Conservation (phyloP, 2,113 vertebrate species). For the Equus quagga region DNA sequence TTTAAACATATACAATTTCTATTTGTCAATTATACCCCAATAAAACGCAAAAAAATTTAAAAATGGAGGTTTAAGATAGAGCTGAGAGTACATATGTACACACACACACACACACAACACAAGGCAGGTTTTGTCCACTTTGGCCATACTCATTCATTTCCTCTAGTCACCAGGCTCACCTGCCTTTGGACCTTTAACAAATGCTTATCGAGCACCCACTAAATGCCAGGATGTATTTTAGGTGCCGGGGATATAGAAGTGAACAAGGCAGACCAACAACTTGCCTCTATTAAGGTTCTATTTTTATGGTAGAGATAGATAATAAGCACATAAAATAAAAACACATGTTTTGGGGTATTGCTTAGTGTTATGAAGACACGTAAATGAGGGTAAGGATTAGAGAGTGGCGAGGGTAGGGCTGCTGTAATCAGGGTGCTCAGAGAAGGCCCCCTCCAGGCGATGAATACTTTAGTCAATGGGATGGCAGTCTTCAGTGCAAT, state of each 20-base stretch:
- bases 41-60: neutral
- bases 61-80: neutral
- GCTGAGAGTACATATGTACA: neutral
- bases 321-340: neutral
- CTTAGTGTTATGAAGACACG: neutral
- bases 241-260: neutral
- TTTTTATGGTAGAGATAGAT: neutral
- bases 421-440: neutral
- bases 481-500: fast-evolving
- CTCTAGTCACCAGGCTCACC: fast-evolving
- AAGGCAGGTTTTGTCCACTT: neutral
- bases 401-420: too few species aligned
- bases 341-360: neutral
- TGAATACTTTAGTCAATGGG: fast-evolving
- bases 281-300: neutral
- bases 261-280: neutral
- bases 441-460: neutral
- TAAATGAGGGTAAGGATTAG: neutral
- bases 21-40: neutral
- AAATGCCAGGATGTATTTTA: neutral
- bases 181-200: neutral
- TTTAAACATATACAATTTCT: neutral
- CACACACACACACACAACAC: fast-evolving
- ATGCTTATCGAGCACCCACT: neutral
- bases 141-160: neutral